Evolutionary conservation across 2,113 vertebrate species (phyloP), one percentile per base, ranked within the genome.

Genomic region (Mungos mungo): DNA sequence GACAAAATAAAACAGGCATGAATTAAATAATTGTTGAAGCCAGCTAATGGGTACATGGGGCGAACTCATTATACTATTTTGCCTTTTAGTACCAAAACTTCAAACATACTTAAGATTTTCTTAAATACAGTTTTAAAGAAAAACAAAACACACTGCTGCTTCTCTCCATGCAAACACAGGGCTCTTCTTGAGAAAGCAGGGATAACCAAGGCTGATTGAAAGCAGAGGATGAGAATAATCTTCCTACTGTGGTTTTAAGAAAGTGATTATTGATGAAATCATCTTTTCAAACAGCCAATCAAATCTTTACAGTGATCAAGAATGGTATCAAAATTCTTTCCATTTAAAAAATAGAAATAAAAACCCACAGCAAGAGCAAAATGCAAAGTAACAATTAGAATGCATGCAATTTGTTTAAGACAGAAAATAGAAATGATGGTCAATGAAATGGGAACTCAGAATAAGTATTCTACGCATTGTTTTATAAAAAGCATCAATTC

Each of bases 271-370:
- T 52, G 21, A 92, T 45, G 31, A 88, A 88, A 74, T 80, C 27
- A 23, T 52, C 35, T 71, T 96, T 90, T 81, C 72, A 93, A 38
- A 47, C 18, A 80, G 52, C 25, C 86, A 85, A 25, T 12, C 19
- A 33, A 86, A 81, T 80, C 54, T 93, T 95, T 65, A 95, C 54
- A 90, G 45, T 90, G 33, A 95, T 60, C 57, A 86, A 74, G 65
- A 82, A 76, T 10, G 5, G 16, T 38, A 85, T 66, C 9, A 80
- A 83, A 89, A 88, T 45, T 95, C 60, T 88, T 87, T 88, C 54
- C 54, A 80, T 13, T 54, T 79, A 84, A 76, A 85, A 74, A 63
- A 85, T 54, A 90, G 57, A 88, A 87, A 71, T 60, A 66, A 88
- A 92, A 88, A 68, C 27, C n/a, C 71, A 84, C 13, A 74, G 23